These are phyloP conservation scores for Tetranychus truncatus DNA, from an alignment of 2,888 invertebrate species.

Conservation along the genomic window DNA sequence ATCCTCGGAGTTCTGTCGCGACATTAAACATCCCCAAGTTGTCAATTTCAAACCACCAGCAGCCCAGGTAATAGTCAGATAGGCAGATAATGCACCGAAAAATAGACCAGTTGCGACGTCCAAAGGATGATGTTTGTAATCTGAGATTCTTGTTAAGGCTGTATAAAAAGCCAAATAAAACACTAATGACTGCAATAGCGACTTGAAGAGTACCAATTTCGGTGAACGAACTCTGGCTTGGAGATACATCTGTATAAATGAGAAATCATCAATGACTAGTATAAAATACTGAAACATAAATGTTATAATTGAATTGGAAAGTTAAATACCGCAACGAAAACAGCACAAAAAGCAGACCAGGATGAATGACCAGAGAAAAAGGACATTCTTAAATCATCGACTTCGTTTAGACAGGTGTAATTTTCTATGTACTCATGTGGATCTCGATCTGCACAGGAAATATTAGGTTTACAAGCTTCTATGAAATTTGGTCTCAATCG, in stretches of 20 bases:
- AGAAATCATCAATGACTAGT: not conserved
- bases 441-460: not conserved
- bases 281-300: no score
- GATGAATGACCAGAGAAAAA: conserved; percentile 1
- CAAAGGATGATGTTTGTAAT: not conserved
- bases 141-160: not conserved
- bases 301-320: no score
- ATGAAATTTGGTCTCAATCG: conserved; percentile 1
- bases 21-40: not conserved
- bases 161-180: not conserved
- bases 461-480: not conserved
- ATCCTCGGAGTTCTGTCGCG: not conserved
- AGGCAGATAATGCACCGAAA: not conserved
- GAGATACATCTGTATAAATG: not conserved
- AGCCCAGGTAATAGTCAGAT: not conserved
- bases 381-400: not conserved
- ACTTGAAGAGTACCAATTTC: not conserved
- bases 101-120: conserved; percentile 1
- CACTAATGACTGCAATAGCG: not conserved
- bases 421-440: not conserved
- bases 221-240: not conserved
- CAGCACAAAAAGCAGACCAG: not conserved
- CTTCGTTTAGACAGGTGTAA: not conserved
- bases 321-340: not conserved
- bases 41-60: not conserved